Evolutionary conservation across 2,888 invertebrate genomes (phyloP).

Genomic region (Drosophila atroscutellata): DNA sequence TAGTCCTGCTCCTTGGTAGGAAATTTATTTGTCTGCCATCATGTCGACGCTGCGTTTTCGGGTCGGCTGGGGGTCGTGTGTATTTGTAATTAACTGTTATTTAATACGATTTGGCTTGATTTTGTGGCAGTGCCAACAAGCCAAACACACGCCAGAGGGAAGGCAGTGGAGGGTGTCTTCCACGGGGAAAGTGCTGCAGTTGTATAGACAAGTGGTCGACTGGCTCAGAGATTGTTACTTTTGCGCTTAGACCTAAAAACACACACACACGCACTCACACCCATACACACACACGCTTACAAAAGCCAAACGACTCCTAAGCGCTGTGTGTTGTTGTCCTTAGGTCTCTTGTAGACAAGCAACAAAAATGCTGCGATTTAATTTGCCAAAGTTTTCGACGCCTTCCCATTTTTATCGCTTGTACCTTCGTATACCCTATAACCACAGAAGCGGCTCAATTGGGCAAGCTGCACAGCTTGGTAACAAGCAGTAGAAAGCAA

Average conservation of each 20-base stretch:
- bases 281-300: constrained; percentile 9
- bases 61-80: constrained; percentile 38
- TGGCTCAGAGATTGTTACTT: constrained; percentile 43
- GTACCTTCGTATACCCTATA: constrained; percentile 46
- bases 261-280: constrained; percentile 31
- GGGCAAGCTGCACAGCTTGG: neutral
- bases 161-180: neutral
- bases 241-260: constrained; percentile 45
- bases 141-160: constrained; percentile 27
- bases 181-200: constrained; percentile 1
- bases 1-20: constrained; percentile 17
- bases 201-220: constrained; percentile 47
- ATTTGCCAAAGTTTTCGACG: constrained; percentile 70
- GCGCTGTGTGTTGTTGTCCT: constrained; percentile 14
- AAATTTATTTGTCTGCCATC: constrained; percentile 57
- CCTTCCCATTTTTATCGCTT: constrained; percentile 61
- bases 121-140: constrained; percentile 53
- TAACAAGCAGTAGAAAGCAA: neutral
- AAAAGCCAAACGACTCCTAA: constrained; percentile 38
- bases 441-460: neutral
- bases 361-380: constrained; percentile 62
- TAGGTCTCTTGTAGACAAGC: constrained; percentile 22
- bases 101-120: constrained; percentile 75
- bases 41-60: constrained; percentile 57
- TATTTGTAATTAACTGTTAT: constrained; percentile 77